These are phyloP conservation scores for Tetramorium parvispinum DNA, from an alignment of 1,140 invertebrate genomes.

Conservation along the genomic window DNA sequence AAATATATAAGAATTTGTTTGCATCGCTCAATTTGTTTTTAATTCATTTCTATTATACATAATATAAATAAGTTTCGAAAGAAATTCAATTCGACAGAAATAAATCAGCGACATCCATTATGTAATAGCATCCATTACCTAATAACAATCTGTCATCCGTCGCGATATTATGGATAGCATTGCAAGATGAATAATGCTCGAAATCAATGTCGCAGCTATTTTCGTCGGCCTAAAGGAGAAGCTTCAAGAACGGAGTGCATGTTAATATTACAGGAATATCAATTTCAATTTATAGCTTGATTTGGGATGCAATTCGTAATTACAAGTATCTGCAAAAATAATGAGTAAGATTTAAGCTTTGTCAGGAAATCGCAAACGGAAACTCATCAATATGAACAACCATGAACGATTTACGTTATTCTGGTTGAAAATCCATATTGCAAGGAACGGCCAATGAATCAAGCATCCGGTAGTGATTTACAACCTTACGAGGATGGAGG, in stretches of 20 bases:
- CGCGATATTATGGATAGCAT: neutral
- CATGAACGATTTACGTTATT: slow-evolving; percentile 39
- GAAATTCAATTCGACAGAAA: neutral
- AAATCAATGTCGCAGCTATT: neutral
- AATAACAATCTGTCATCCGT: slow-evolving; percentile 8
- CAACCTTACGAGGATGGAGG: slow-evolving; percentile 76
- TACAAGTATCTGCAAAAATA: slow-evolving; percentile 6
- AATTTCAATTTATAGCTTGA: neutral
- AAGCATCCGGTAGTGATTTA: slow-evolving; percentile 80
- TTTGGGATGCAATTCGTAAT: slow-evolving; percentile 7
- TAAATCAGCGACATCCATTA: neutral
- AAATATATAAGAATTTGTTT: neutral
- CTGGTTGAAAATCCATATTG: slow-evolving; percentile 73
- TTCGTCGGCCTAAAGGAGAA: neutral
- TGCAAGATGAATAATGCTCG: neutral
- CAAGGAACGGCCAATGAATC: slow-evolving; percentile 78
- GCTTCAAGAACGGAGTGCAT: neutral
- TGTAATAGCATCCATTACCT: neutral
- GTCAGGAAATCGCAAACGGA: neutral
- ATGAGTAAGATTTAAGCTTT: neutral
- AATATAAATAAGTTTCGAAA: neutral
- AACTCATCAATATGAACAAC: neutral
- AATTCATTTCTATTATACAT: neutral
- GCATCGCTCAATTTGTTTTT: neutral
- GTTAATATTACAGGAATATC: neutral